Evolutionary conservation across 2,797 vertebrate species (phyloP), one percentile per base, ranked within the genome.

Genomic region (Cebuella pygmaea): DNA sequence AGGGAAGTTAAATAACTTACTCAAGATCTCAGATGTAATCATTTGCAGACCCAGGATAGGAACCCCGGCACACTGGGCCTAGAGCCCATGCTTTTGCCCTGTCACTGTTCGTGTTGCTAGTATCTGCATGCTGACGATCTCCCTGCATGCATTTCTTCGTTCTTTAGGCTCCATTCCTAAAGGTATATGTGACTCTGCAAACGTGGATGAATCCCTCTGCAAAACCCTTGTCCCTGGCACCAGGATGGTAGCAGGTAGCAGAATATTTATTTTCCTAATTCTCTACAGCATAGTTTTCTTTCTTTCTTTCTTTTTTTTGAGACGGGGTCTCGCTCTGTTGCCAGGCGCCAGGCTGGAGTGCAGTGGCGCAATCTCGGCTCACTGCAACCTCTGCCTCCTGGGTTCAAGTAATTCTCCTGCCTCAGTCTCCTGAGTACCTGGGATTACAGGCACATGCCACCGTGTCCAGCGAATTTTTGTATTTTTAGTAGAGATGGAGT

Each of bases 121-220:
- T 3, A 26, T 52, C 30, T 4, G 4, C 10, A 19, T 1, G 19
- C 52, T 14, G 50, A 19, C 7, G 5, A 41, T 11, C 30, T 33
- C 26, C 41, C 10, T 4, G 1, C 17, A 20, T 0, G 0, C 1
- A 9, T 36, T 48, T 46, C n/a, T 44, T 30, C 33, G 12, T 36
- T 59, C 44, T 41, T 55, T 5, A 52, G 55, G 33, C 3, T 27
- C n/a, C 26, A 19, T 33, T 93, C 64, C 81, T 61, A 33, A 33
- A 64, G 50, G 46, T 10, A 7, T 0, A 13, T 5, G 8, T 9
- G 30, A 80, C 26, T 39, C 50, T 39, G 52, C 72, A 83, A 89
- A 64, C 33, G 14, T 33, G 61, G 5, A 6, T 11, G 7, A 39
- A 46, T 10, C 15, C 64, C n/a, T 78, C 75, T 14, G 50, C 33